phyloP scores from a whole-genome alignment of 2,888 invertebrate genomes.

The Stenotaenia linearis region DNA sequence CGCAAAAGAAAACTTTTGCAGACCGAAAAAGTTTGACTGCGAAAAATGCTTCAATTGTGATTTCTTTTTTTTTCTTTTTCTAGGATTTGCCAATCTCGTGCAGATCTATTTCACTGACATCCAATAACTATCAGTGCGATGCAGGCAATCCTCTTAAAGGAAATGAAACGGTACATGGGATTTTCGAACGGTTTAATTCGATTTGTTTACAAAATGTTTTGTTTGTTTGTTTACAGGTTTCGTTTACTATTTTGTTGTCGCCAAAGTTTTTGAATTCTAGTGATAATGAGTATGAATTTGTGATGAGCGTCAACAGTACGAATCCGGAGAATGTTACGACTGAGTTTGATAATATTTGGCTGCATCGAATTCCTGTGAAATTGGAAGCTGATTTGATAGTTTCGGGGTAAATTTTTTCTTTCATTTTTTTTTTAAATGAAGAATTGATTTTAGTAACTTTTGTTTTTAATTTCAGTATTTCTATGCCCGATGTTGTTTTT shows the following conservation, averaged over 20 bases:
- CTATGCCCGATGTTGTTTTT: conserved; percentile 67
- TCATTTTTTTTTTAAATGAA: not conserved
- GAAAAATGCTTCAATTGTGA: not conserved
- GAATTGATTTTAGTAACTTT: too few relatives aligned
- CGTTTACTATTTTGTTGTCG: conserved; percentile 46
- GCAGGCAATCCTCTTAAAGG: conserved; percentile 86
- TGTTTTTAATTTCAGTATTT: conserved; percentile 51
- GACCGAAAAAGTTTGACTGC: too few relatives aligned
- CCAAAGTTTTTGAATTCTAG: conserved; percentile 50
- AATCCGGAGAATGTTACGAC: conserved; percentile 65
- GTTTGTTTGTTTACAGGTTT: not conserved
- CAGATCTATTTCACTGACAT: conserved; percentile 57
- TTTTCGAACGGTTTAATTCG: not conserved
- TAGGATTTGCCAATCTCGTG: conserved; percentile 65
- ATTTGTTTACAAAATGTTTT: not conserved
- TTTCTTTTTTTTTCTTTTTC: not conserved
- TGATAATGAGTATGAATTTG: conserved; percentile 53
- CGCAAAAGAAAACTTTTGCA: too few relatives aligned
- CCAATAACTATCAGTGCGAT: conserved; percentile 75
- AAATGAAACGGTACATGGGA: conserved; percentile 49
- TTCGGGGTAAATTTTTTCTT: conserved; percentile 57
- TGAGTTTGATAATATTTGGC: conserved; percentile 60
- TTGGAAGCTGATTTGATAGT: conserved; percentile 70
- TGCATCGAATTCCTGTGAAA: conserved; percentile 67
- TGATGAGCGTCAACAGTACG: conserved; percentile 74